phyloP scores from a whole-genome alignment of 2,888 invertebrate species.

The Elysia crispata region DNA sequence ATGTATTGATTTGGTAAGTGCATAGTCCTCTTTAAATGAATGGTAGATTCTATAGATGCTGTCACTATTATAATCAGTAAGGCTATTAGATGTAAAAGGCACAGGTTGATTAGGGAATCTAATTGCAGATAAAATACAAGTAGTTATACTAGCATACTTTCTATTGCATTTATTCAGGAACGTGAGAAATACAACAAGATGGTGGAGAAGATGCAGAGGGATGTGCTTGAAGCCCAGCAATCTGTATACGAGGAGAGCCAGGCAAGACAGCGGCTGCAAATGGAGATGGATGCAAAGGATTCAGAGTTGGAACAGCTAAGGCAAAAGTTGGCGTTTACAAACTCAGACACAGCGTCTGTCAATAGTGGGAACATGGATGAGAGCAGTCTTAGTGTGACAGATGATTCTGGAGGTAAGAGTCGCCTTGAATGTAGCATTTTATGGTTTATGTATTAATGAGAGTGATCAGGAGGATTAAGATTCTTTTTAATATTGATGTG shows the following conservation, averaged over 20 bases:
- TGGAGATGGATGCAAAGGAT: constrained; percentile 98
- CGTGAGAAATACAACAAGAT: constrained; percentile 95
- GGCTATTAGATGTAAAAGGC: no score
- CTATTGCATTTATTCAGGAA: constrained; percentile 81
- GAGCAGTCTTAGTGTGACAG: constrained; percentile 21
- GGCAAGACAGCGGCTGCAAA: constrained; percentile 86
- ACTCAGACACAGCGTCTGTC: constrained; percentile 92
- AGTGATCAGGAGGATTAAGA: no score
- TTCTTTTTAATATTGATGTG: no score
- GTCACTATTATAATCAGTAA: no score
- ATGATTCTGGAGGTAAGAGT: constrained; percentile 37
- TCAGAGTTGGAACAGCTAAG: constrained; percentile 93
- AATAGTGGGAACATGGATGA: constrained; percentile 83
- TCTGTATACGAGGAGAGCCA: constrained; percentile 83
- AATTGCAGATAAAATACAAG: no score
- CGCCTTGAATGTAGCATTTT: not conserved
- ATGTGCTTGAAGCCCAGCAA: constrained; percentile 90
- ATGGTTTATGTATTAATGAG: no score
- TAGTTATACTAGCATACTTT: no score
- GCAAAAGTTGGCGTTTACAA: constrained; percentile 87
- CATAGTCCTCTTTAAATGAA: no score
- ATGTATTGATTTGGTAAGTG: no score
- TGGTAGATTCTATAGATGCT: no score
- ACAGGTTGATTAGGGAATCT: no score
- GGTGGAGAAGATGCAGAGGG: constrained; percentile 89